Percentiles rank a stretch among this genome's conserved stretches.
phyloP scores from a whole-genome alignment of 2,888 invertebrate genomes.

The Drosophila sordidula region DNA sequence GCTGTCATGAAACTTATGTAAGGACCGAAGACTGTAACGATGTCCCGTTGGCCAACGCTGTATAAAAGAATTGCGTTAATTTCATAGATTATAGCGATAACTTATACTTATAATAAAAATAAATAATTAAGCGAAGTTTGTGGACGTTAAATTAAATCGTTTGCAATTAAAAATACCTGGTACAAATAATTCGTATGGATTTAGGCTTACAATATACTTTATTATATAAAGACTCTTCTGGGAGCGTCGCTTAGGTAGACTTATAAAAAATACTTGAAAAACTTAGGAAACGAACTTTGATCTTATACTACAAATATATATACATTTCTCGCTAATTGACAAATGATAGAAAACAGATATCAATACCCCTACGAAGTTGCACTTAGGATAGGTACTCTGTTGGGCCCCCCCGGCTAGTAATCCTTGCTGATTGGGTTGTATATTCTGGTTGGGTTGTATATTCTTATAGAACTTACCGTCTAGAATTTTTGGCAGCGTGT shows the following conservation, averaged over 20 bases:
- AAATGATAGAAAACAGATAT: conserved; percentile 37
- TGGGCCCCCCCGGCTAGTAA: conserved; percentile 32
- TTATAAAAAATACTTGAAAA: neutral
- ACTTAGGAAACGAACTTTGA: conserved; percentile 5
- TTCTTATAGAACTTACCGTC: conserved; percentile 83
- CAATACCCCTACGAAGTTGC: conserved; percentile 46
- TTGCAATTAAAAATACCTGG: neutral
- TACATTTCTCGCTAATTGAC: conserved; percentile 30
- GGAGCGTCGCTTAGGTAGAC: neutral
- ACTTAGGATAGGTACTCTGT: conserved; percentile 63
- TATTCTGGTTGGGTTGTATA: conserved; percentile 81
- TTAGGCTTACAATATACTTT: conserved; percentile 7
- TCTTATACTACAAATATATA: conserved; percentile 5
- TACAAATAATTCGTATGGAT: conserved; percentile 4
- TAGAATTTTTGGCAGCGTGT: conserved; percentile 78
- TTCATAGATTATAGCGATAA: neutral
- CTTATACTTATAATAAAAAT: too few species aligned
- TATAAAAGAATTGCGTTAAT: too few species aligned
- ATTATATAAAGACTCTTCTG: conserved; percentile 4
- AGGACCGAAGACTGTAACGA: neutral
- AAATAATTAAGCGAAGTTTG: too few species aligned
- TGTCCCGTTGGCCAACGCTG: too few species aligned
- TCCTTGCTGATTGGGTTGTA: conserved; percentile 73
- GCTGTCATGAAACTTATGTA: neutral
- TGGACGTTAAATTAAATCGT: too few species aligned